Base-by-base conservation (phyloP, 2,888 invertebrate genomes). In the Lysandra coridon region DNA sequence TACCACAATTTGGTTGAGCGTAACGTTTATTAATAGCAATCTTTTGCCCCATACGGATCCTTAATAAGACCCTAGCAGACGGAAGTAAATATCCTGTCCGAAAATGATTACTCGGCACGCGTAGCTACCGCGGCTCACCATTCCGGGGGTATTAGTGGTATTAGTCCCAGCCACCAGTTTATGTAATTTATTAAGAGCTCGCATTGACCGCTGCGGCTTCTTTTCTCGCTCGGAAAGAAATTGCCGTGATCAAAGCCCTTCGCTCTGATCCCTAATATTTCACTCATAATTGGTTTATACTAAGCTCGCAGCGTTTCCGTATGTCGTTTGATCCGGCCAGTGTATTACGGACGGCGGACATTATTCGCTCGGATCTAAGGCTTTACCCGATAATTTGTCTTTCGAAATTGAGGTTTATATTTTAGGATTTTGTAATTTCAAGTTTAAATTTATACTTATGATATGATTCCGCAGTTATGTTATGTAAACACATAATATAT, bases 221-320 rank as follows among this genome's bases (percentile, higher is more conserved):
- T 88, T 90, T 91, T 89, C 89, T 86, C 87, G 87, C 89, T 87
- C 83, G 82, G 83, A 91, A 92, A 91, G 90, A 92, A 92, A 91
- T 89, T 90, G 87, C 88, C 88, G 87, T 88, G 93, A 94, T 94
- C 94, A 94, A 94, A 94, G 93, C 90, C 88, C 88, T 87, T 89
- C 88, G 88, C 87, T 86, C 90, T 93, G 93, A 94, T 94, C 94
- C 94, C 93, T 93, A 94, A 94, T 94, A 94, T 94, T 94, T 94
- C 94, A 92, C 92, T 93, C 93, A 93, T 94, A 94, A 94, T 94
- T 94, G 94, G 94, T 94, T 94, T 94, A 94, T 93, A 92, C 94
- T 93, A 93, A 93, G 94, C 94, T 93, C 84, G 86, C 88, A 88
- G 90, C 88, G 89, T 89, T 91, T 90, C 93, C 93, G 92, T 92